Evolutionary conservation across 2,797 vertebrate species (phyloP).

Genomic region (Cirrhinus molitorella): DNA sequence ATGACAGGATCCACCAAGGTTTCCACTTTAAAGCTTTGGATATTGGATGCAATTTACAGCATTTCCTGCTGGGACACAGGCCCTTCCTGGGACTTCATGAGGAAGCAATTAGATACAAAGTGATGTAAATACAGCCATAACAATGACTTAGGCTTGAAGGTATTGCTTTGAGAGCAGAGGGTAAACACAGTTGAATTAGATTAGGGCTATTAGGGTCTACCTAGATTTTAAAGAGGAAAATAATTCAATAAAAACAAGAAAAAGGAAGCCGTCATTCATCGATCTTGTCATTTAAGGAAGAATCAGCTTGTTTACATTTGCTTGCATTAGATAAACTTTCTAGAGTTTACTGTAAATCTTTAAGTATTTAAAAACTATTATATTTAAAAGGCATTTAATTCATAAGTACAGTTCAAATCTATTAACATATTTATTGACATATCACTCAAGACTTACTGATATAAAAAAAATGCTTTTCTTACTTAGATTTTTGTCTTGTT

Average conservation of each 20-base stretch:
- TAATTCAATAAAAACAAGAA: constrained; percentile 37
- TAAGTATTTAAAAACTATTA: too few species aligned
- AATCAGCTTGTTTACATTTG: constrained; percentile 37
- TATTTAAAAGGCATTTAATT: too few species aligned
- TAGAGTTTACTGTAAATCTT: not conserved
- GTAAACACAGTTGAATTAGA: constrained; percentile 56
- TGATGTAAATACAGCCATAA: constrained; percentile 62
- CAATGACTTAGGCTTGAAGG: constrained; percentile 18
- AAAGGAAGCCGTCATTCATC: constrained; percentile 40
- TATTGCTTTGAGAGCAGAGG: constrained; percentile 45
- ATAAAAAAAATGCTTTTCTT: too few species aligned
- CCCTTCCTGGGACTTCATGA: constrained; percentile 57
- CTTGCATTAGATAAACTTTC: not conserved
- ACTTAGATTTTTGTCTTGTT: too few species aligned
- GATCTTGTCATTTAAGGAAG: not conserved
- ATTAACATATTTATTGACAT: too few species aligned
- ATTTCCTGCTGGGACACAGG: constrained; percentile 63
- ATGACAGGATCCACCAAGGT: constrained; percentile 66
- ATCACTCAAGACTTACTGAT: too few species aligned
- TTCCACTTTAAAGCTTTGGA: constrained; percentile 66
- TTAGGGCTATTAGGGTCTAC: constrained; percentile 36
- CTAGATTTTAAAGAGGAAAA: constrained; percentile 47
- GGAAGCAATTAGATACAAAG: constrained; percentile 68
- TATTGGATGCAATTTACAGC: constrained; percentile 59
- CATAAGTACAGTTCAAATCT: too few species aligned